Evolutionary conservation across 2,888 invertebrate species (phyloP).

Genomic region (Podabrus alpinus): DNA sequence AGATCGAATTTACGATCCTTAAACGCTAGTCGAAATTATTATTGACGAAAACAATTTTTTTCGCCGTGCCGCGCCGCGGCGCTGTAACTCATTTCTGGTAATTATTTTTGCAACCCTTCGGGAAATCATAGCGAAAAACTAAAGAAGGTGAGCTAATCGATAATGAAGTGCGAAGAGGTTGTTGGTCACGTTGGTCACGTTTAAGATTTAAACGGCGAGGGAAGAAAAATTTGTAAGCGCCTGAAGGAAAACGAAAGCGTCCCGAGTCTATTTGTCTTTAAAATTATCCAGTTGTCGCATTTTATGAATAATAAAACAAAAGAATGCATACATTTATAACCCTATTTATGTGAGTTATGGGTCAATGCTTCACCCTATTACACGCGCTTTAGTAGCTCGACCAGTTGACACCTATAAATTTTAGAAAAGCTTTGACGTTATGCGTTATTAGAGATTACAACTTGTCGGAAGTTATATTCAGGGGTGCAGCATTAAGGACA

Average conservation of each 20-base stretch:
- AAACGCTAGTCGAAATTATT: not conserved
- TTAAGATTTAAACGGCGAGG: not conserved
- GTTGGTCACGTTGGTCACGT: not conserved
- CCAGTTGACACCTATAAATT: conserved; percentile 42
- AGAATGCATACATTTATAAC: conserved; percentile 39
- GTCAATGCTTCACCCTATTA: conserved; percentile 38
- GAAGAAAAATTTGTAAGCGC: not conserved
- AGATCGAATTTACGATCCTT: conserved; percentile 8
- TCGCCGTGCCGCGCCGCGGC: not conserved
- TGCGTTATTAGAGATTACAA: conserved; percentile 36
- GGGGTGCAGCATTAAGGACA: conserved; percentile 22
- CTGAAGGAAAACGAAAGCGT: not conserved
- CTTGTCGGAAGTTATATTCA: conserved; percentile 28
- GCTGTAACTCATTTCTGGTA: conserved; percentile 16
- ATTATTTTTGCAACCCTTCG: conserved; percentile 14
- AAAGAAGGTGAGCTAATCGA: conserved; percentile 17
- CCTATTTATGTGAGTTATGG: conserved; percentile 37
- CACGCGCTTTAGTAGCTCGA: conserved; percentile 36
- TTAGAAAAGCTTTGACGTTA: conserved; percentile 27
- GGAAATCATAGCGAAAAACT: conserved; percentile 23
- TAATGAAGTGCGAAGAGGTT: conserved; percentile 12
- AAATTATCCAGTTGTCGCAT: conserved; percentile 37
- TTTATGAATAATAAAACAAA: conserved; percentile 41
- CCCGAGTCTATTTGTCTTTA: conserved; percentile 20
- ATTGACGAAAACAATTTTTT: not conserved